Conservation (phyloP, 2,888 invertebrate genomes). For the Cremastobaeus sp. region DNA sequence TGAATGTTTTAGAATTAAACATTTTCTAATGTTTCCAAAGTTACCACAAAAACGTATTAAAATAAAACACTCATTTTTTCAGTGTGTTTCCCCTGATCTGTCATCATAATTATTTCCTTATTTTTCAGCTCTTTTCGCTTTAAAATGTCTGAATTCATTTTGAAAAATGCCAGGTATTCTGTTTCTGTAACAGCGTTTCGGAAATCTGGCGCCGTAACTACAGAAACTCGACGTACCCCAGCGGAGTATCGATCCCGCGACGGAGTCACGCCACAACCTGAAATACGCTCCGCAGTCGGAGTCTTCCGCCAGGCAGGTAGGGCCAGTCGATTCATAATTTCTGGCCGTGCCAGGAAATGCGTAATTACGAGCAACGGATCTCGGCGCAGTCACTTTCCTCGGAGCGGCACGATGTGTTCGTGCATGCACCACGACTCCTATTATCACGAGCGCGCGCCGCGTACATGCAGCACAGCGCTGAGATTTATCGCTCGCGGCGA, state of each 20-base stretch:
- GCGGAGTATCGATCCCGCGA: constrained; percentile 67
- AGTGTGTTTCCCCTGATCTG: no score
- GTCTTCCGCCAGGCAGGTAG: constrained; percentile 56
- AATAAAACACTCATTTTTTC: no score
- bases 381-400: constrained; percentile 55
- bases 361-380: constrained; percentile 61
- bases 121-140: no score
- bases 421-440: constrained; percentile 45
- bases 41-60: no score
- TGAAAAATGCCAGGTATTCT: background rate
- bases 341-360: constrained; percentile 56
- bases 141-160: no score
- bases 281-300: constrained; percentile 61
- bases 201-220: constrained; percentile 69
- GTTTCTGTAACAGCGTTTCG: constrained; percentile 68
- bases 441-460: constrained; percentile 38
- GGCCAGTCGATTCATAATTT: constrained; percentile 58
- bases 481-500: constrained; percentile 44
- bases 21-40: no score
- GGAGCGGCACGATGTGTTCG: constrained; percentile 44
- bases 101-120: no score
- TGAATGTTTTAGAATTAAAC: no score
- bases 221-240: constrained; percentile 62
- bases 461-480: constrained; percentile 32
- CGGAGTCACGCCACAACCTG: constrained; percentile 73